Base-by-base conservation (phyloP, 2,113 vertebrate species). In the Strix aluco region DNA sequence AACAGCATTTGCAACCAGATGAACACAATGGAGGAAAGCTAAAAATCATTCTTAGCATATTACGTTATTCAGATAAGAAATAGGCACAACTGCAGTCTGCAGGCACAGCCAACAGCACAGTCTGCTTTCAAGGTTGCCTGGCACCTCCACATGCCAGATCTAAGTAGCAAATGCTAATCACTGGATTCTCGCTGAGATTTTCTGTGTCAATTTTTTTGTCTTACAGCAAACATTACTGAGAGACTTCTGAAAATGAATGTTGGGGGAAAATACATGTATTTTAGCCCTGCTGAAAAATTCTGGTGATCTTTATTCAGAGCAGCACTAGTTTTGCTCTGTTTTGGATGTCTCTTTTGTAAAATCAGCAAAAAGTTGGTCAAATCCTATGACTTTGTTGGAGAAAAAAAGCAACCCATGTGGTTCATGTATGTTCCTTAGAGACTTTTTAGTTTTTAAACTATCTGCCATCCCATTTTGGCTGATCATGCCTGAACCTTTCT, bases 71-170 rank as follows among this genome's bases (percentile, higher is more conserved):
- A 92, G 80, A 70, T 92, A 95, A 95, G 75, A 73, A 88, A 19
- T 10, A 70, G 69, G 63, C 59, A 58, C 54, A 83, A n/a, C 30
- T 65, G 75, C 86, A 63, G 79, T 15, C 55, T 42, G 61, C 8
- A 55, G 57, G 57, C 74, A 73, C 54, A 90, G 92, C 58, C 75
- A 87, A 42, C 46, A 70, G 62, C 71, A 73, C 44, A 51, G n/a
- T 27, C 79, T 95, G 82, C 46, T 94, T 62, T 70, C 88, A 92
- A 80, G 74, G 88, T 42, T 95, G 85, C 87, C 66, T 93, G 73
- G 58, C 81, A 94, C 85, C 42, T 90, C 67, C 25, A 0, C 32
- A 4, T 58, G 71, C 63, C 81, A 82, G 46, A 69, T 40, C 58
- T 29, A 51, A 91, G 49, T 16, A 61, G 38, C 42, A 85, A 94